These are phyloP conservation scores for Halcyon malimbica DNA, from an alignment of 2,113 vertebrate genomes.

Conservation along the genomic window DNA sequence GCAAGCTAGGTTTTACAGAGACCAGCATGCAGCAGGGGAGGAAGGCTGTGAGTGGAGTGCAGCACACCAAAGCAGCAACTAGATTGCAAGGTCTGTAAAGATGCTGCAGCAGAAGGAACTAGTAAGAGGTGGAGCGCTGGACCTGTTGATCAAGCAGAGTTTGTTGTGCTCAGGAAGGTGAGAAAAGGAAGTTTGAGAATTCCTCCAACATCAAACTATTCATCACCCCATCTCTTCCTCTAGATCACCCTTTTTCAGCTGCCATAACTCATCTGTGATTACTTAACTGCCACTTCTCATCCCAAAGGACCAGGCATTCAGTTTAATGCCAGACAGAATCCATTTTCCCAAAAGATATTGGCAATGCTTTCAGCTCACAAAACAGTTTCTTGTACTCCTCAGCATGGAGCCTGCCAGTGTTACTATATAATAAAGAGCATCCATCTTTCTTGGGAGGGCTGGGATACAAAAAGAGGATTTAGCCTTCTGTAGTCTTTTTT, in stretches of 20 bases:
- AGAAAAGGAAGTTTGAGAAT: neutral
- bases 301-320: neutral
- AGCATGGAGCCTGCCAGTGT: neutral
- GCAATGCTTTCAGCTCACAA: neutral
- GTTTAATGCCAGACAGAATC: neutral
- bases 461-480: neutral
- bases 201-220: neutral
- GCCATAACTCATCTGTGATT: neutral
- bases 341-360: neutral
- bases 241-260: neutral
- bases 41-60: neutral
- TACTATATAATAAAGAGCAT: neutral
- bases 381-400: neutral
- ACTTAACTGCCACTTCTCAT: neutral
- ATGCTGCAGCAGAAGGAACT: neutral
- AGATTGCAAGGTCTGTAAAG: neutral
- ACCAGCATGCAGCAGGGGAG: neutral
- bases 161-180: neutral
- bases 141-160: neutral
- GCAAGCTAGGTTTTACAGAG: neutral
- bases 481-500: neutral
- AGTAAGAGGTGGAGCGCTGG: fast-evolving
- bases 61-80: neutral
- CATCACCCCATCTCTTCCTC: neutral
- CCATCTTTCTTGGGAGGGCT: neutral